Base-by-base conservation (phyloP, 2,888 invertebrate genomes). In the Catonia carolina region DNA sequence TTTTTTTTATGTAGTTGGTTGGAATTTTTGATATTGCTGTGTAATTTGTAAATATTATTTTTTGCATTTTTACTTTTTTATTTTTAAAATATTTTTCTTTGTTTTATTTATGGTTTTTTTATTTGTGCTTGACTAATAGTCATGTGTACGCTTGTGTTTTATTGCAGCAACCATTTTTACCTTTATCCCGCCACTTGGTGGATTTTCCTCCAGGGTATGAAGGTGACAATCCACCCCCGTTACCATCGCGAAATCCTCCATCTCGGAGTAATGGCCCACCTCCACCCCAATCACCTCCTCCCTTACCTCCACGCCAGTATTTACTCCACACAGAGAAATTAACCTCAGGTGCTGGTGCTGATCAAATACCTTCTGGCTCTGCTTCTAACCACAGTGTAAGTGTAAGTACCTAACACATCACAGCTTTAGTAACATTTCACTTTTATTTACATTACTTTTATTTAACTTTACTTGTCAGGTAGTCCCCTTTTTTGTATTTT, bases 261-360 rank as follows among this genome's bases (percentile, higher is more conserved):
- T 39, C 50, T 37, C 55, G 60, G 39, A 58, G 55, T 18, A 55
- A 53, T n/a, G 53, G 55, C 14, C 59, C 61, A n/a, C 55, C 56
- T 23, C 56, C 52, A n/a, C 52, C 39, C 2, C 33, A 49, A 4
- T 36, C 55, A 14, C 76, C 77, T 64, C 73, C 74, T 62, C 74
- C 74, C 60, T 67, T 73, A 62, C 68, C 69, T 42, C 67, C 70
- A 36, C 62, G 68, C 60, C 66, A 63, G 61, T 59, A 60, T 59
- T 61, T 64, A 33, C 63, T 63, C 56, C 64, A 62, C 36, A 55
- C 59, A 22, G 45, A 45, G 14, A 45, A 45, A 45, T 22, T 45
- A 45, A 45, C 45, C 45, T 41, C 27, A 47, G 31, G 54, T 42
- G 14, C n/a, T n/a, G n/a, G n/a, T n/a, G 39, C 17, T 36, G 37